Percentiles rank a stretch among this genome's conserved stretches.
Evolutionary conservation across 2,888 invertebrate genomes (phyloP).

Genomic region (Brachyptera risi): DNA sequence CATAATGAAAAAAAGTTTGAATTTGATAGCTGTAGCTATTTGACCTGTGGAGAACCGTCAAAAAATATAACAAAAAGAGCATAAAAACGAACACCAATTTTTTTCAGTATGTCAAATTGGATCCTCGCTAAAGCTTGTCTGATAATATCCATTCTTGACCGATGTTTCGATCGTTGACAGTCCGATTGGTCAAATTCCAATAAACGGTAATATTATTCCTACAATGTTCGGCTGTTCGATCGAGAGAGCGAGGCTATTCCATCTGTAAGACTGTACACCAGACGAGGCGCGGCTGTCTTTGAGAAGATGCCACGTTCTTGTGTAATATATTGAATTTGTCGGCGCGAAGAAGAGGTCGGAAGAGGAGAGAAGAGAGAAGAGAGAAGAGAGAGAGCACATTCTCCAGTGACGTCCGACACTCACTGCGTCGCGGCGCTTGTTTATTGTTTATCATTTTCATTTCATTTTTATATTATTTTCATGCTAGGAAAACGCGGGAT

Average conservation of each 20-base stretch:
- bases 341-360: slow-evolving; percentile 1
- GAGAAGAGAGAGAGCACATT: no score
- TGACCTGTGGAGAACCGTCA: background rate
- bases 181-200: background rate
- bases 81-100: background rate
- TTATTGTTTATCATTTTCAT: no score
- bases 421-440: no score
- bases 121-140: no score
- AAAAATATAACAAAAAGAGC: background rate
- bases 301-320: slow-evolving; percentile 20
- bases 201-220: slow-evolving; percentile 11
- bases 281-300: slow-evolving; percentile 15
- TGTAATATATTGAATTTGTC: slow-evolving; percentile 21
- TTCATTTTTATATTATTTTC: no score
- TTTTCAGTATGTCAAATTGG: background rate
- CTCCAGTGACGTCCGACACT: background rate
- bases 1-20: no score
- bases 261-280: slow-evolving; percentile 5
- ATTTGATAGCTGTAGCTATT: no score
- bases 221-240: background rate
- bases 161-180: slow-evolving; percentile 2
- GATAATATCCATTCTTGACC: background rate
- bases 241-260: background rate
- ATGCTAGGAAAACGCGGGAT: no score
- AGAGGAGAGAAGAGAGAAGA: slow-evolving; percentile 6